phyloP scores from a whole-genome alignment of 2,797 vertebrate genomes.

The Syndactyla subalaris region DNA sequence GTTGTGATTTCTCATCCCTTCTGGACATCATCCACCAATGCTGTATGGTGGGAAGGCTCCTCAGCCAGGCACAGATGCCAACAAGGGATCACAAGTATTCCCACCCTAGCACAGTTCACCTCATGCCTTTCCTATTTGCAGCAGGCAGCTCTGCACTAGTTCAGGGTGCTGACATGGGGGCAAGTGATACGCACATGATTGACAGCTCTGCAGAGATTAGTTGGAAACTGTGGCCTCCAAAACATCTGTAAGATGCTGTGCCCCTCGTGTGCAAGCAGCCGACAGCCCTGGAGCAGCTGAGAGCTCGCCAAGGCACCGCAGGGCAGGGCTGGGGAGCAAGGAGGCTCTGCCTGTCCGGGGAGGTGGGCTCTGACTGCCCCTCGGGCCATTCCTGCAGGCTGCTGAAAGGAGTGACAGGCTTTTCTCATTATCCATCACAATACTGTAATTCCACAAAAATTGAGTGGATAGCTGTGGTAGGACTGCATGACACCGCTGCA shows the following conservation, averaged over 20 bases:
- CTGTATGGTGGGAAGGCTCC: background rate
- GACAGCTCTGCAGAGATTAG: background rate
- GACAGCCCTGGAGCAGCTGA: background rate
- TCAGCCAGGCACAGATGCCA: background rate
- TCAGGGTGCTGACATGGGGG: background rate
- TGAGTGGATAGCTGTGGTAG: background rate
- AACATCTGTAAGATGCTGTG: background rate
- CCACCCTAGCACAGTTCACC: fast-evolving
- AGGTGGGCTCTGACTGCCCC: background rate
- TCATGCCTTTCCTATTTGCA: background rate
- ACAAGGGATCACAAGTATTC: background rate
- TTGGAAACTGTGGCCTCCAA: background rate
- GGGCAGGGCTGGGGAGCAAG: fast-evolving
- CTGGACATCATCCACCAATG: fast-evolving
- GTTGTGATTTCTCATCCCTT: background rate
- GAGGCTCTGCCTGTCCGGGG: background rate
- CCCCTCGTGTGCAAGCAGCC: background rate
- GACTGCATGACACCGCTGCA: background rate
- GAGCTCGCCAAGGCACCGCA: background rate
- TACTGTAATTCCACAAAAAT: background rate
- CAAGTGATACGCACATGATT: background rate
- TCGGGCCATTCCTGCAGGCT: conserved; percentile 39
- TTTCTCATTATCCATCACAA: background rate
- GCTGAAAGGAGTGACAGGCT: conserved; percentile 6
- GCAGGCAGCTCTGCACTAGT: background rate